Evolutionary conservation across 2,888 invertebrate genomes (phyloP), one percentile per base, ranked within the genome.

Genomic region (Ptilodon capucinus): DNA sequence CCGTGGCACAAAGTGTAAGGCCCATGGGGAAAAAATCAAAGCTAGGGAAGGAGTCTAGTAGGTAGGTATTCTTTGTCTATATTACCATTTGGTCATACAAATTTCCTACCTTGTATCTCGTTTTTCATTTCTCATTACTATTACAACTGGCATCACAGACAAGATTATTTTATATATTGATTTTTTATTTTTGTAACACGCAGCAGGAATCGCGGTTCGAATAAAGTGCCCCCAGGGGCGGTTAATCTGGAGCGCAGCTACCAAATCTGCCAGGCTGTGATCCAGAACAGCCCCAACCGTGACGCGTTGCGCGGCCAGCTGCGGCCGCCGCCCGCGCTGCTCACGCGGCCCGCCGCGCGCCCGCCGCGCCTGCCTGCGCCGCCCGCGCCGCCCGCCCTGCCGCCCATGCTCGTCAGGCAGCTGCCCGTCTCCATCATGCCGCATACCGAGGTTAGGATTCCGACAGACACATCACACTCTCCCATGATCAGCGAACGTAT

Each of bases 201-300:
- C 2, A 35, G 7, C 28, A 88, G 93, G 45, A 92, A 90, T 64
- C 89, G 93, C 40, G 92, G 92, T 60, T 92, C 93, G 6, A 95
- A 94, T 70, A 95, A 95, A 79, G 94, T 96, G 52, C 97, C 97
- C 0, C 97, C 97, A 0, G 97, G 97, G 1, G 96, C 96, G 4
- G 97, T 98, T 28, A 98, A 98, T 86, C 88, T 98, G 45, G 98
- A 98, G 79, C 93, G 98, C 47, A 98, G 98, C 78, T 97, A 98
- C 84, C 98, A 98, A 88, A 98, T 98, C 68, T 97, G 97, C 72
- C 96, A 96, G 83, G 96, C 96, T 36, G 96, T 96, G n/a, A 97
- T 98, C 59, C 97, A 97, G 86, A 97, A 97, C 82, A 98, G 97
- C 76, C 97, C 97, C 0, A 97, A 97, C 86, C 92, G 97, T 14